Percentiles rank a stretch among this genome's conserved stretches.
Conservation (phyloP, 2,888 invertebrate species). For the Empis stercorea region DNA sequence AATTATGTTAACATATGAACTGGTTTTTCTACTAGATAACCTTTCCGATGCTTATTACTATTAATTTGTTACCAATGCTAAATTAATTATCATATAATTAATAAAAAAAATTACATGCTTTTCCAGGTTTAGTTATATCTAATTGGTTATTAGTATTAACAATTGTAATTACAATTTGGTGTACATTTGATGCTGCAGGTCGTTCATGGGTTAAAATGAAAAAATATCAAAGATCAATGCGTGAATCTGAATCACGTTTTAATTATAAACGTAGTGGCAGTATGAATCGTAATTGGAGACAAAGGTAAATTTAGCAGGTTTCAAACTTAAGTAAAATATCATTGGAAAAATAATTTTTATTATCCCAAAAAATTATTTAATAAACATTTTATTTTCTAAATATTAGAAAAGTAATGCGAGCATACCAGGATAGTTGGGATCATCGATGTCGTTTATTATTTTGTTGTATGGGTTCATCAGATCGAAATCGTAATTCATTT, state of each 20-base stretch:
- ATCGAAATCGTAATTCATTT: slow-evolving; percentile 67
- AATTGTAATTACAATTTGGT: slow-evolving; percentile 67
- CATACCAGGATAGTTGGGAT: slow-evolving; percentile 82
- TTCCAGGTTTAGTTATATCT: slow-evolving; percentile 57
- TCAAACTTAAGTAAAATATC: too few species aligned
- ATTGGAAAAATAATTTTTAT: too few species aligned
- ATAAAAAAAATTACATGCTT: background rate
- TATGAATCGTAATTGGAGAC: slow-evolving; percentile 68
- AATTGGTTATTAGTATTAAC: slow-evolving; percentile 63
- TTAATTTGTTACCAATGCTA: too few species aligned
- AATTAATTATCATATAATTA: too few species aligned
- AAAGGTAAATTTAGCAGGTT: too few species aligned
- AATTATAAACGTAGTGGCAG: slow-evolving; percentile 66
- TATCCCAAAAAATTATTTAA: too few species aligned
- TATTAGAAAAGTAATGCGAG: slow-evolving; percentile 68
- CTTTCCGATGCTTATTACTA: too few species aligned
- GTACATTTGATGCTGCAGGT: slow-evolving; percentile 77
- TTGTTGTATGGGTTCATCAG: slow-evolving; percentile 68
- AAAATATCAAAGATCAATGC: slow-evolving; percentile 69
- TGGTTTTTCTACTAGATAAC: too few species aligned
- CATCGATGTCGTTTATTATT: slow-evolving; percentile 67
- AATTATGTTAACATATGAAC: too few species aligned
- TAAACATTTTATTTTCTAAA: too few species aligned
- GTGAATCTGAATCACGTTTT: slow-evolving; percentile 60
- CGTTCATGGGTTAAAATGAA: slow-evolving; percentile 85